Evolutionary conservation across 2,888 invertebrate species (phyloP), one percentile per base, ranked within the genome.

Genomic region (Caprella mutica): DNA sequence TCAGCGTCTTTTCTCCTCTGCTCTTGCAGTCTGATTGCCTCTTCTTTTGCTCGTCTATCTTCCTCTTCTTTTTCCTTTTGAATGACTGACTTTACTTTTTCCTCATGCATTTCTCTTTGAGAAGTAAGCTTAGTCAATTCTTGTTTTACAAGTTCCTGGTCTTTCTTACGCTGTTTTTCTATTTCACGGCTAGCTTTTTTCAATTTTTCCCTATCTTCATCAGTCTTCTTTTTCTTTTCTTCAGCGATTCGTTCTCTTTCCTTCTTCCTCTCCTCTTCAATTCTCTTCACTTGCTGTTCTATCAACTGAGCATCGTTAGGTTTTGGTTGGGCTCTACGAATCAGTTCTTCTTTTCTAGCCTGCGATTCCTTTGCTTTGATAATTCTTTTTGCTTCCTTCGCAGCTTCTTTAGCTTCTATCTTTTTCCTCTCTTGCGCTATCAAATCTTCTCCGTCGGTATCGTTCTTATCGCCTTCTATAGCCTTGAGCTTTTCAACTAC

Each of bases 261-360:
- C 6, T n/a, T 21, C 48, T 48, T 48, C 48, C 48, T 21, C 19
- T 48, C 48, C n/a, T 48, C 48, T 17, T 48, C 48, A 30, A 48
- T 48, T 29, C 48, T 48, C 30, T n/a, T 48, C 5, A 48, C 48
- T 23, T 48, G 48, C 19, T 48, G 29, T 14, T 48, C 48, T 19
- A 48, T 48, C 17, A 48, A 29, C n/a, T 27, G 29, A 27, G 29
- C 17, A 17, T 48, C 48, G 4, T 27, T 48, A 19, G 19, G 29
- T 23, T 48, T 48, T 5, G 48, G 48, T 30, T 48, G 48, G 8
- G 48, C 29, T 5, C 48, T 23, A 2, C 30, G 27, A 27, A 48
- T 48, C n/a, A 48, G 48, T 2, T 48, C 48, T 26, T 48, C 48
- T 23, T 48, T 21, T 1, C 29, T 48, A 1, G 27, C 48, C 14